These are phyloP conservation scores for Allobates femoralis DNA, from an alignment of 2,797 vertebrate genomes.

Conservation along the genomic window DNA sequence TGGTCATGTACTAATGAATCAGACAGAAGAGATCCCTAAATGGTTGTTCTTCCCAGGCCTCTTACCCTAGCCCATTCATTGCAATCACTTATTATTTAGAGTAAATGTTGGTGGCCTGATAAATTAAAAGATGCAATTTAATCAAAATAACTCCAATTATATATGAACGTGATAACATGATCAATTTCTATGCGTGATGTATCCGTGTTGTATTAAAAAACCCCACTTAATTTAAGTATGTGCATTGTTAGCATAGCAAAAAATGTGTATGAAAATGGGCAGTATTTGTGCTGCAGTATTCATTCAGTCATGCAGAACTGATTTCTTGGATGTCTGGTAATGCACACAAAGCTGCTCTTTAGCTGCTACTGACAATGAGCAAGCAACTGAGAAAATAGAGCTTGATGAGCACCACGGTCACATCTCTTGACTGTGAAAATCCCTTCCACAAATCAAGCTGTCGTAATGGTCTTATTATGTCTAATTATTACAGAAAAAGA, in stretches of 20 bases:
- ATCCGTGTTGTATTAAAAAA: neutral
- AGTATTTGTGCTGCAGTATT: slow-evolving; percentile 71
- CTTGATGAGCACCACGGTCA: slow-evolving; percentile 82
- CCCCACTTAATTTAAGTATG: slow-evolving; percentile 21
- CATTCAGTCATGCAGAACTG: slow-evolving; percentile 81
- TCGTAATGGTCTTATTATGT: slow-evolving; percentile 67
- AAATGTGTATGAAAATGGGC: slow-evolving; percentile 76
- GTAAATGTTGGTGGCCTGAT: slow-evolving; percentile 6
- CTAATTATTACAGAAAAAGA: slow-evolving; percentile 66
- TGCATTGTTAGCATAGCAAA: slow-evolving; percentile 64
- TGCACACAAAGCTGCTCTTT: slow-evolving; percentile 79
- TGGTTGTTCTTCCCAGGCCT: neutral
- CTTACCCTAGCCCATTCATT: slow-evolving; percentile 29
- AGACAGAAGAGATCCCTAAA: slow-evolving; percentile 28
- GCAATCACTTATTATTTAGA: neutral
- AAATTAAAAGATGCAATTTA: neutral
- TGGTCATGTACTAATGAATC: slow-evolving; percentile 22
- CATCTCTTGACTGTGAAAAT: slow-evolving; percentile 83
- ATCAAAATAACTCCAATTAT: neutral
- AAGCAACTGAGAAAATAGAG: slow-evolving; percentile 80
- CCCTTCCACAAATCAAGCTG: slow-evolving; percentile 75
- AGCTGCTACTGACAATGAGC: slow-evolving; percentile 80
- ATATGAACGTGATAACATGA: neutral
- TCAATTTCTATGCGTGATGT: neutral
- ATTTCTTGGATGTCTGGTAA: slow-evolving; percentile 83